A percentile compares a stretch with the other conserved stretches of the same genome.
These are phyloP conservation scores for Nomada goodeniana DNA, from an alignment of 2,888 invertebrate species.

Conservation along the genomic window DNA sequence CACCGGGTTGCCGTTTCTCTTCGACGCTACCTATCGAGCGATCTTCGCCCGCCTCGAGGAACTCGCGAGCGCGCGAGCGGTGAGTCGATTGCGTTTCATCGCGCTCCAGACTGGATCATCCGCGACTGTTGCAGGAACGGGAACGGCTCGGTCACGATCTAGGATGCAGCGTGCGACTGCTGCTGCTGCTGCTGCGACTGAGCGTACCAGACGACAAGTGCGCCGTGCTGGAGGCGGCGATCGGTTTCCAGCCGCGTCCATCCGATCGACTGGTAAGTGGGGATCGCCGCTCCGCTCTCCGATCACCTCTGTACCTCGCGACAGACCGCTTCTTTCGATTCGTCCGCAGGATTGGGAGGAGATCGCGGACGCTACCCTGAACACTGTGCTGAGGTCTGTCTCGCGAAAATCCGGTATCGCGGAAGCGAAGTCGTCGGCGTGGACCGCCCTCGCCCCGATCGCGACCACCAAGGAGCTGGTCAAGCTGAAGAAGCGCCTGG, in stretches of 20 bases:
- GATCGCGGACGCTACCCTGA: conserved; percentile 88
- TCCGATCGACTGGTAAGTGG: conserved; percentile 77
- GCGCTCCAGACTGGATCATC: no score
- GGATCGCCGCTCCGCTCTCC: background rate
- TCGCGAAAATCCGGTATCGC: conserved; percentile 86
- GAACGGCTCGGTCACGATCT: conserved; percentile 74
- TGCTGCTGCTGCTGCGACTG: conserved; percentile 74
- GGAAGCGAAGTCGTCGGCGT: conserved; percentile 84
- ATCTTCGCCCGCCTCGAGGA: conserved; percentile 75
- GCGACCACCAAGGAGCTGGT: conserved; percentile 74
- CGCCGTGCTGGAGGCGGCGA: conserved; percentile 76
- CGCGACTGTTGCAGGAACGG: conserved; percentile 72
- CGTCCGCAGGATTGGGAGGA: conserved; percentile 91
- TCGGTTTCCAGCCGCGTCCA: conserved; percentile 77
- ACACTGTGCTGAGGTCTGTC: conserved; percentile 87
- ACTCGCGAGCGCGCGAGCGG: conserved; percentile 74
- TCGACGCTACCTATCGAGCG: conserved; percentile 76
- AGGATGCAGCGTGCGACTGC: conserved; percentile 72
- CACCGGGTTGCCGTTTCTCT: conserved; percentile 83
- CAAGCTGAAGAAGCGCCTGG: conserved; percentile 79
- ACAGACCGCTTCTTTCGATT: background rate
- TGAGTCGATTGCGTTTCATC: conserved; percentile 56
- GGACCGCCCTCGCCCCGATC: conserved; percentile 79
- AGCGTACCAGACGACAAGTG: conserved; percentile 77
- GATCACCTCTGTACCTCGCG: background rate